Percentiles rank a stretch among this genome's conserved stretches.
These are phyloP conservation scores for Dermatemys mawii DNA, from an alignment of 2,113 vertebrate genomes.

Conservation along the genomic window DNA sequence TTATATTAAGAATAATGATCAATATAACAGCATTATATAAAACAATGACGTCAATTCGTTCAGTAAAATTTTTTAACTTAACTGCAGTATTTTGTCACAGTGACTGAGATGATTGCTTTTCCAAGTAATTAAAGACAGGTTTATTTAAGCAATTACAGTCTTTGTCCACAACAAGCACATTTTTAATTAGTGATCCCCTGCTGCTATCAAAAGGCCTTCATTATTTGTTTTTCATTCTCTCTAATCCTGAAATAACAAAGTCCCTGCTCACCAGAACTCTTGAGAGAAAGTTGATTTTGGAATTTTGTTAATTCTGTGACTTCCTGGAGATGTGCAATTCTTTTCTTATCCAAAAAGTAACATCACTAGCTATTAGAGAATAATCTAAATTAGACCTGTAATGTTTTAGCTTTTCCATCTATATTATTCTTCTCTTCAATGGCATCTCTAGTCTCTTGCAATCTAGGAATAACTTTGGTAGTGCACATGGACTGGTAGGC, in stretches of 20 bases:
- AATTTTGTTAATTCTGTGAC: not conserved
- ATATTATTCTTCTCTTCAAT: not conserved
- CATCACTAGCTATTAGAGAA: not conserved
- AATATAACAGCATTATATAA: conserved; percentile 27
- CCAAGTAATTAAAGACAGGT: conserved; percentile 44
- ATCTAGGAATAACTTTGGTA: not conserved
- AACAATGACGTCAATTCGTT: conserved; percentile 54
- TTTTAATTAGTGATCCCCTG: conserved; percentile 45
- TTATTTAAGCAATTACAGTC: conserved; percentile 32
- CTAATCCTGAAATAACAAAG: conserved; percentile 42
- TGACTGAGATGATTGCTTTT: conserved; percentile 40
- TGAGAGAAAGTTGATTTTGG: conserved; percentile 16
- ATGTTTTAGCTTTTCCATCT: not conserved
- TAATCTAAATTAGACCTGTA: not conserved
- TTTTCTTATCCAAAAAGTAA: not conserved
- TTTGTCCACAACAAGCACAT: conserved; percentile 49
- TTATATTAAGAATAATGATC: conserved; percentile 17
- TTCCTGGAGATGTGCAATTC: not conserved
- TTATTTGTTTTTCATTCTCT: conserved; percentile 23
- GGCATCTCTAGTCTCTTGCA: not conserved
- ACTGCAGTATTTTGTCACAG: conserved; percentile 53
- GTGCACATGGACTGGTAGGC: not conserved
- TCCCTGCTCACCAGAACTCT: not conserved
- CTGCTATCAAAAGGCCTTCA: conserved; percentile 36
- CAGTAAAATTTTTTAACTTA: conserved; percentile 48